These are phyloP conservation scores for Laticauda laticaudata DNA, from an alignment of 2,113 vertebrate genomes.

Conservation along the genomic window DNA sequence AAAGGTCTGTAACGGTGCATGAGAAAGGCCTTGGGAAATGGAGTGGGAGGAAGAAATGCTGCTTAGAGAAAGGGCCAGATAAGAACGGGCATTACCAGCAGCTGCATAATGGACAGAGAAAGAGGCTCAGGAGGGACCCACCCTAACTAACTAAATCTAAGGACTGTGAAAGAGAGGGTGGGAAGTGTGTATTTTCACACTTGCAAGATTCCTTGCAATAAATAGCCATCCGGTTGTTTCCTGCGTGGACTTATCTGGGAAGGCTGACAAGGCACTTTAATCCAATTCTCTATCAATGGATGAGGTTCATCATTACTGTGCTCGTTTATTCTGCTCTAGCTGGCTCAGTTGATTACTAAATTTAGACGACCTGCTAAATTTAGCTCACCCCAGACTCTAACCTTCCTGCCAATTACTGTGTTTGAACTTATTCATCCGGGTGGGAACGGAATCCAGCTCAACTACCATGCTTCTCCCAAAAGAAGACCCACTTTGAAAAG, in stretches of 20 bases:
- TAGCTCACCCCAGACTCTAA: too few species aligned
- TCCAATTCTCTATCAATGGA: background rate
- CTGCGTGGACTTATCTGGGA: background rate
- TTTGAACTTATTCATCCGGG: background rate
- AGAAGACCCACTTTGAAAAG: too few species aligned
- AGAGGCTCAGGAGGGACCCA: background rate
- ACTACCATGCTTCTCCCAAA: background rate
- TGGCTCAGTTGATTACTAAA: background rate
- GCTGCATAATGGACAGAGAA: background rate
- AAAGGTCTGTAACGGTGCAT: background rate
- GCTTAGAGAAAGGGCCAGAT: background rate
- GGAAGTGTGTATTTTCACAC: background rate
- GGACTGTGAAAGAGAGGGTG: background rate
- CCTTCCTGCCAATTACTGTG: too few species aligned
- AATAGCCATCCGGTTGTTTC: background rate
- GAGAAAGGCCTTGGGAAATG: background rate
- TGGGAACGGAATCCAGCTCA: background rate
- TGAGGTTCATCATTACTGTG: background rate
- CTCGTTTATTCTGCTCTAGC: background rate
- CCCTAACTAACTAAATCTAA: background rate
- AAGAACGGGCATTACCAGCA: background rate
- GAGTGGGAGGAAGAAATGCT: background rate
- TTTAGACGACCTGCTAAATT: background rate
- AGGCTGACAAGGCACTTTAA: background rate
- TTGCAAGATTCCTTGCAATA: background rate